Conservation (phyloP, 1,140 invertebrate species). For the Pissodes strobi region DNA sequence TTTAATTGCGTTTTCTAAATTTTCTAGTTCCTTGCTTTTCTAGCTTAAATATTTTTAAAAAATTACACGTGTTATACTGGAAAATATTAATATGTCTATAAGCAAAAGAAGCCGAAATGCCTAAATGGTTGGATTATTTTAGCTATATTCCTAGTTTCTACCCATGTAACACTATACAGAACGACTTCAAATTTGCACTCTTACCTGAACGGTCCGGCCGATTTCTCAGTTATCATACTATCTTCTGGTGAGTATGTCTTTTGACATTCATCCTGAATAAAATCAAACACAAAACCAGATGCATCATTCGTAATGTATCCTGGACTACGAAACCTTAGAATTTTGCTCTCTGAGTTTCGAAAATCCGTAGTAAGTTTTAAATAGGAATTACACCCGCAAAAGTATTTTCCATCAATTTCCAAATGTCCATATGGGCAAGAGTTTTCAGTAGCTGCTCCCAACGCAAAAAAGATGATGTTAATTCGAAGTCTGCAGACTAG, state of each 20-base stretch:
- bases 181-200: no score
- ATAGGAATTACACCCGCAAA: slow-evolving; percentile 63
- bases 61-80: no score
- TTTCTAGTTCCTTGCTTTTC: no score
- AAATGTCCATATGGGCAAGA: slow-evolving; percentile 59
- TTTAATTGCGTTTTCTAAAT: no score
- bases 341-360: slow-evolving; percentile 46
- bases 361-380: slow-evolving; percentile 55
- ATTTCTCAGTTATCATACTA: neutral
- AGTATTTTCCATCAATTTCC: slow-evolving; percentile 60
- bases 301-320: slow-evolving; percentile 24
- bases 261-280: slow-evolving; percentile 61
- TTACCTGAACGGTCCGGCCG: slow-evolving; percentile 40
- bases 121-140: no score
- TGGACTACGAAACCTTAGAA: slow-evolving; percentile 51
- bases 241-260: slow-evolving; percentile 32
- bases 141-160: no score
- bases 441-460: slow-evolving; percentile 53
- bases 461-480: slow-evolving; percentile 62
- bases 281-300: slow-evolving; percentile 62
- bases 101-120: slow-evolving; percentile 33
- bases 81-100: no score
- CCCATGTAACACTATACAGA: no score
- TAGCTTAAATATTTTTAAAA: no score
- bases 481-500: slow-evolving; percentile 60